Evolutionary conservation across 92 coral and sea anemone genomes (phyloP).

Genomic region (Palythoa heliodiscus): DNA sequence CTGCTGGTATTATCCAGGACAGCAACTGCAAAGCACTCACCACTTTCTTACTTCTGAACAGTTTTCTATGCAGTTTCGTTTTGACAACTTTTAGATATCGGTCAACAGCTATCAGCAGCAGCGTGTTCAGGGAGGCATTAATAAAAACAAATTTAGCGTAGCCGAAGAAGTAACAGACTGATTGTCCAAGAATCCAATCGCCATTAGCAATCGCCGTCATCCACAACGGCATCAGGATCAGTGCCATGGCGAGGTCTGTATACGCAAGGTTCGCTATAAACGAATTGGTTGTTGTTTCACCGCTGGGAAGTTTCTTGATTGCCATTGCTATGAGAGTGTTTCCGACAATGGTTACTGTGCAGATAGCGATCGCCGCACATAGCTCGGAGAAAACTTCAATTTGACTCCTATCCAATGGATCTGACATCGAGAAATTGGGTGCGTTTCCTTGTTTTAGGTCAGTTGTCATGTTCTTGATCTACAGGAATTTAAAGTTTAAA

Average conservation of each 20-base stretch:
- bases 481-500: not conserved
- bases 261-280: constrained; percentile 55
- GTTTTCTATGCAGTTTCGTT: constrained; percentile 44
- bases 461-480: not conserved
- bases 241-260: constrained; percentile 45
- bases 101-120: constrained; percentile 55
- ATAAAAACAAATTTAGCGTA: constrained; percentile 47
- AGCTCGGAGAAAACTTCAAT: constrained; percentile 42
- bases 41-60: constrained; percentile 38
- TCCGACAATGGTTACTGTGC: constrained; percentile 38
- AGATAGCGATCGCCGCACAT: constrained; percentile 9
- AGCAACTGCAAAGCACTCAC: constrained; percentile 20
- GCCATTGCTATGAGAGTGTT: constrained; percentile 54
- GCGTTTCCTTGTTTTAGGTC: not conserved
- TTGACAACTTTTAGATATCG: constrained; percentile 66
- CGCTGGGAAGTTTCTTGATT: constrained; percentile 42
- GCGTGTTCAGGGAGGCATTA: constrained; percentile 56
- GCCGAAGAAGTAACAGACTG: constrained; percentile 48
- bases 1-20: constrained; percentile 54
- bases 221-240: constrained; percentile 64
- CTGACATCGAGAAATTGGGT: not conserved
- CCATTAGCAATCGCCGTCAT: constrained; percentile 47
- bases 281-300: constrained; percentile 47
- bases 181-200: constrained; percentile 54
- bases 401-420: constrained; percentile 42